Base-by-base conservation (phyloP, 2,113 vertebrate species). In the Mandrillus leucophaeus region DNA sequence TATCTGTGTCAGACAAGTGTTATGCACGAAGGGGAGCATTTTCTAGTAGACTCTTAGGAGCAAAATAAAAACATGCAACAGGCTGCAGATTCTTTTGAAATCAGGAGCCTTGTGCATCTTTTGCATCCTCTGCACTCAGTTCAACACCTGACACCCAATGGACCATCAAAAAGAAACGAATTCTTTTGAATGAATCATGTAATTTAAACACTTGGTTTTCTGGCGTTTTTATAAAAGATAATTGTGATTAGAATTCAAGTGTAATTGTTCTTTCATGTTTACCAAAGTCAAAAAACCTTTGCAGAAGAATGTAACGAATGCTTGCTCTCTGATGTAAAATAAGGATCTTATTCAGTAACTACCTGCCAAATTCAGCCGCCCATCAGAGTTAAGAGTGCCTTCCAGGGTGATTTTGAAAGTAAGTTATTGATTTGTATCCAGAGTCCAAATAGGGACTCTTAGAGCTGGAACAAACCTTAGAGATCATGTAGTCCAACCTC, bases 401-500 rank as follows among this genome's bases (percentile, higher is more conserved):
- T 90, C 76, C 66, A 59, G 52, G 59, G 84, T 52, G 59, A 55
- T 64, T 94, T 59, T 90, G 85, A 97, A 92, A 81, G 78, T 66
- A 85, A 97, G 76, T 97, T 81, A 94, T 82, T 96, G 96, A 88
- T 92, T 81, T 88, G 97, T 84, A 94, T 94, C 80, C 80, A 88
- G 76, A 91, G 11, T 80, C 90, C 76, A 85, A 64, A 72, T 6
- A 50, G 72, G 91, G 66, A 50, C 20, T 80, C 23, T 91, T 2
- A 45, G 87, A 90, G 76, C 88, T 45, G 72, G 73, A 90, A 70
- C 85, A 25, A 61, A 48, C 14, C 40, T 45, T 73, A 48, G 82
- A 57, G 61, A 86, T 57, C 12, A 6, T 57, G 52, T 25, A 17
- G 55, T 32, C 73, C 66, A 57, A 4, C 66, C 57, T 43, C 78